Evolutionary conservation across 2,888 invertebrate genomes (phyloP), one percentile per base, ranked within the genome.

Genomic region (Drosophila eohydei): DNA sequence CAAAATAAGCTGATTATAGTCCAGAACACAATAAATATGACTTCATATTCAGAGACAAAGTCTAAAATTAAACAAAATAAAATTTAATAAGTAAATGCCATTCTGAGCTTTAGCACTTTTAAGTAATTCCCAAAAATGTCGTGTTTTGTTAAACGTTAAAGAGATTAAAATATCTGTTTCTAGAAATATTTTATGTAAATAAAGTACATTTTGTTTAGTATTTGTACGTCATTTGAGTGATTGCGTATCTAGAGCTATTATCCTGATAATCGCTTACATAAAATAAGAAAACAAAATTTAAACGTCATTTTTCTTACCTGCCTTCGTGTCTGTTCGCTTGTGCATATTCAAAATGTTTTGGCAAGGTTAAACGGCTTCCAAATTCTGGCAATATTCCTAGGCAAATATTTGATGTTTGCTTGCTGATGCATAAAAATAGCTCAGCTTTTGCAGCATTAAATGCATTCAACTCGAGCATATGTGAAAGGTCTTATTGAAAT

Each of bases 391-490:
- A 60, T 67, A 55, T 55, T 56, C 51, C 51, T 40, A 66, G 38
- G 41, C 62, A 78, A 78, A 78, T 74, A 74, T 66, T 74, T 77
- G 57, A 78, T 74, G 62, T 69, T 69, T 74, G 69, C 54, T 69
- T 46, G 34, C 41, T 30, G 46, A 12, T 44, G 66, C 60, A 60
- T 68, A 55, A 66, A 78, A 74, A 65, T 69, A 60, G 44, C 50
- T 50, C 50, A 38, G 36, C 46, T 62, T 44, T 26, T 51, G 55
- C 44, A 30, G 38, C 43, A 44, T 21, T 26, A 30, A 55, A 54
- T 48, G 54, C 59, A 68, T 55, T 54, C 54, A 58, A 21, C 14
- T 55, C 36, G 43, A 26, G 46, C 44, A 57, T 26, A 14, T 59
- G 43, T 40, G 52, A 62, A 32, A 56, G 54, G n/a, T 12, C 12